phyloP scores from a whole-genome alignment of 2,888 invertebrate species.

The Phyllotreta cruciferae region DNA sequence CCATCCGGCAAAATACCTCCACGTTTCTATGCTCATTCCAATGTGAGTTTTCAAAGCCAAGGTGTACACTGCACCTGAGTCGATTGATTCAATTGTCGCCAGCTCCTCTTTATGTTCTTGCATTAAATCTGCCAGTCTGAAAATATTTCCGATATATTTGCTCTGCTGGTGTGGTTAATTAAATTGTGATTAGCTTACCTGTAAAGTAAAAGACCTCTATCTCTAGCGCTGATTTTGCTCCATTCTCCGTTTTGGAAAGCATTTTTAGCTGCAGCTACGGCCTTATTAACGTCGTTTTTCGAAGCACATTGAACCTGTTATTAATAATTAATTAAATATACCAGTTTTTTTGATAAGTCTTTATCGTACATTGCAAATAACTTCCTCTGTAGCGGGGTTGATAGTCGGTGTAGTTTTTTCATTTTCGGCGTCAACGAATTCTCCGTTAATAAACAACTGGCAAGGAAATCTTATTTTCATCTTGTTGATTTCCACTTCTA shows the following conservation, averaged over 20 bases:
- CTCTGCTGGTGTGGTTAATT: not conserved
- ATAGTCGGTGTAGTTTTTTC: slow-evolving; percentile 71
- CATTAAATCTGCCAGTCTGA: slow-evolving; percentile 91
- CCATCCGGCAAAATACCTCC: slow-evolving; percentile 97
- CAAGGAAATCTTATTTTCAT: slow-evolving; percentile 85
- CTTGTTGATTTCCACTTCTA: slow-evolving; percentile 81
- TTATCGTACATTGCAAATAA: slow-evolving; percentile 71
- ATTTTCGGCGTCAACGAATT: slow-evolving; percentile 81
- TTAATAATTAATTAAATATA: not conserved
- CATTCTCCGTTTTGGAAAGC: slow-evolving; percentile 91
- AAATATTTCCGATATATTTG: not conserved
- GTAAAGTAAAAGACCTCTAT: slow-evolving; percentile 83
- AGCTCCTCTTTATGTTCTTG: slow-evolving; percentile 93
- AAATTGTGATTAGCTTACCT: slow-evolving; percentile 63
- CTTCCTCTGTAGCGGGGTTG: slow-evolving; percentile 86
- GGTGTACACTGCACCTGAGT: slow-evolving; percentile 97
- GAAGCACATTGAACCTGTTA: slow-evolving; percentile 71
- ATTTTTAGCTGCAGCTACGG: slow-evolving; percentile 85
- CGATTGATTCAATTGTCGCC: slow-evolving; percentile 91
- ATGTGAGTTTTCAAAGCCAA: slow-evolving; percentile 95
- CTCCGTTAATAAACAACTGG: slow-evolving; percentile 90
- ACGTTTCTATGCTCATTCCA: slow-evolving; percentile 97
- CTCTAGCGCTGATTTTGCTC: slow-evolving; percentile 93
- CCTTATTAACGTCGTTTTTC: slow-evolving; percentile 81
- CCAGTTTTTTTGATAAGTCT: no score